Percentiles rank a stretch among this genome's conserved stretches.
Conservation (phyloP, 2,797 vertebrate species). For the Chromis chromis region DNA sequence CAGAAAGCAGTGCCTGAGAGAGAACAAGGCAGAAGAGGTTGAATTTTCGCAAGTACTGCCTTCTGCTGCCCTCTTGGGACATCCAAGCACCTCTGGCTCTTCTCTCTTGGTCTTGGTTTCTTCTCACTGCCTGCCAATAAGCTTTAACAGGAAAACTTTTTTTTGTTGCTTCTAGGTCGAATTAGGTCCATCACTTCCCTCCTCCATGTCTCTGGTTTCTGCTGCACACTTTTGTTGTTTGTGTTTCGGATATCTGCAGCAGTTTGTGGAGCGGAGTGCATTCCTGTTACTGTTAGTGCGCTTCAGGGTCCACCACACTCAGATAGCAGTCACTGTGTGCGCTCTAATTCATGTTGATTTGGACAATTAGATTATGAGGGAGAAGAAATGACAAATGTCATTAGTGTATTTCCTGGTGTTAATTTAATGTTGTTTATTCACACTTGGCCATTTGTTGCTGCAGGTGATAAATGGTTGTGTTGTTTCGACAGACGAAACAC, state of each 20-base stretch:
- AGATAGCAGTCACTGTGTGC: constrained; percentile 11
- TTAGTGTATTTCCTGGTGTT: neutral
- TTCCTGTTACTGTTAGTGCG: constrained; percentile 23
- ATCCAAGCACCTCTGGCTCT: constrained; percentile 44
- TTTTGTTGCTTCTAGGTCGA: constrained; percentile 45
- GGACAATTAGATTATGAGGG: constrained; percentile 17
- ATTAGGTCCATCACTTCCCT: constrained; percentile 36
- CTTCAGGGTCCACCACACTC: constrained; percentile 10
- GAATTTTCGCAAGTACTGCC: constrained; percentile 54
- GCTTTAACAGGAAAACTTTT: constrained; percentile 42
- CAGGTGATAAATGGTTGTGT: constrained; percentile 27
- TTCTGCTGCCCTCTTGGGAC: constrained; percentile 69
- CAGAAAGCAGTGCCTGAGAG: constrained; percentile 29
- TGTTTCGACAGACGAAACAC: constrained; percentile 28
- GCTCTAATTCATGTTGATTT: constrained; percentile 18
- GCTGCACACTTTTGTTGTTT: constrained; percentile 26
- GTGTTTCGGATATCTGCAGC: constrained; percentile 25
- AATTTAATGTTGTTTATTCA: constrained; percentile 35
- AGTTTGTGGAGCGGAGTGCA: constrained; percentile 10
- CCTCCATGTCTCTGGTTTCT: constrained; percentile 27
- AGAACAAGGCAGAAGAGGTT: constrained; percentile 51
- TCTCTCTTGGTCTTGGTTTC: constrained; percentile 52
- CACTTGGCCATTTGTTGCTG: constrained; percentile 13
- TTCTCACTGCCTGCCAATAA: constrained; percentile 55
- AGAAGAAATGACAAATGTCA: constrained; percentile 7